Evolutionary conservation across 2,888 invertebrate species (phyloP), one percentile per base, ranked within the genome.

Genomic region (Miltochrista miniata): DNA sequence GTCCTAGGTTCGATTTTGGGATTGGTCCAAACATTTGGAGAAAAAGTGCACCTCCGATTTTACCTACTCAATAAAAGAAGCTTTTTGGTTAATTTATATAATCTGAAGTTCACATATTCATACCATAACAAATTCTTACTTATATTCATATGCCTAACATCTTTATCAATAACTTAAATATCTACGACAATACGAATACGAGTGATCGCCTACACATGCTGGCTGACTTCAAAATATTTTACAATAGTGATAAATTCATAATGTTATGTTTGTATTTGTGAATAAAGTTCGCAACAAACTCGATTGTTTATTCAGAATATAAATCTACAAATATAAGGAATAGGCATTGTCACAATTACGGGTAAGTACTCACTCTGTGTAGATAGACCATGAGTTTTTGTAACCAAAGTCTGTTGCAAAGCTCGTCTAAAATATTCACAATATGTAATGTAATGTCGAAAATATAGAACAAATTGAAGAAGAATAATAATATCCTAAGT

Each of bases 291-390:
- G 56, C 60, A 47, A 59, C 47, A 59, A 45, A 57, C 57, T 58
- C 51, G 65, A 65, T 68, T 69, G 67, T 65, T 66, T 72, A 69
- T 74, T 67, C 68, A 68, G 54, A 62, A 62, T 56, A 58, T 65
- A 69, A 63, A 67, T 64, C 51, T 52, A 54, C 49, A 67, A 57
- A 69, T 66, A 58, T 64, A 40, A 18, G 45, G 29, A 53, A 52
- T 52, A 31, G 45, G 54, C 51, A 57, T 69, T 59, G 67, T 63
- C 63, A 63, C 55, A 51, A 43, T 64, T 54, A 66, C 41, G 31
- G 55, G 48, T 47, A 50, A 24, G 18, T 24, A 24, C 33, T 38
- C 51, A 45, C 42, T 37, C 15, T n/a, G 35, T 15, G 51, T 59
- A 61, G 54, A 44, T 38, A 39, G 45, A 43, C 68, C 62, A 66